Evolutionary conservation across 2,797 vertebrate species (phyloP).

Genomic region (Silurus lanzhouensis): DNA sequence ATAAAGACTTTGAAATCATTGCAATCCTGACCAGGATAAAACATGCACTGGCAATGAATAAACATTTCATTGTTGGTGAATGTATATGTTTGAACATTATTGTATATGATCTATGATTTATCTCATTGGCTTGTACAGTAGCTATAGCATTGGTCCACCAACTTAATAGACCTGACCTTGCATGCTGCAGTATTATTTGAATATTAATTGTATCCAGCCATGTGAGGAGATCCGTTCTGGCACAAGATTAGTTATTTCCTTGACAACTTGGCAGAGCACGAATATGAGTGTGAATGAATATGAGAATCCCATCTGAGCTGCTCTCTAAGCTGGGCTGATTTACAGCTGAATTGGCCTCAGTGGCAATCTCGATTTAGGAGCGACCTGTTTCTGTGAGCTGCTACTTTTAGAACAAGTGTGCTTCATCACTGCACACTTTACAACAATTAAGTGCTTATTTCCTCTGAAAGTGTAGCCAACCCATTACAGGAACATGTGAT

Average conservation of each 20-base stretch:
- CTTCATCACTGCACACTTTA: neutral
- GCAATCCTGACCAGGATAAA: neutral
- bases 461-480: neutral
- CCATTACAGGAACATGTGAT: neutral
- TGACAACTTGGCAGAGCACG: neutral
- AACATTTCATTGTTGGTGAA: neutral
- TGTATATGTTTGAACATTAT: neutral
- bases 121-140: neutral
- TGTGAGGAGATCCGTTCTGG: neutral
- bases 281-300: slow-evolving; percentile 14
- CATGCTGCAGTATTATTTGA: neutral
- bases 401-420: slow-evolving; percentile 6
- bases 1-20: no score
- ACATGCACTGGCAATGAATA: neutral
- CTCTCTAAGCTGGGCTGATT: slow-evolving; percentile 9
- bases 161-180: neutral
- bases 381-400: slow-evolving; percentile 12
- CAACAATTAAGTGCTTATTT: neutral
- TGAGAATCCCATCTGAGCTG: neutral
- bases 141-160: neutral
- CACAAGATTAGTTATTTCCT: slow-evolving; percentile 1
- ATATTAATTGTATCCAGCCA: slow-evolving; percentile 11
- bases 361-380: slow-evolving; percentile 2
- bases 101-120: neutral
- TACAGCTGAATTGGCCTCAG: slow-evolving; percentile 8